Base-by-base conservation (phyloP, 2,888 invertebrate species). In the Acrobasis repandana region DNA sequence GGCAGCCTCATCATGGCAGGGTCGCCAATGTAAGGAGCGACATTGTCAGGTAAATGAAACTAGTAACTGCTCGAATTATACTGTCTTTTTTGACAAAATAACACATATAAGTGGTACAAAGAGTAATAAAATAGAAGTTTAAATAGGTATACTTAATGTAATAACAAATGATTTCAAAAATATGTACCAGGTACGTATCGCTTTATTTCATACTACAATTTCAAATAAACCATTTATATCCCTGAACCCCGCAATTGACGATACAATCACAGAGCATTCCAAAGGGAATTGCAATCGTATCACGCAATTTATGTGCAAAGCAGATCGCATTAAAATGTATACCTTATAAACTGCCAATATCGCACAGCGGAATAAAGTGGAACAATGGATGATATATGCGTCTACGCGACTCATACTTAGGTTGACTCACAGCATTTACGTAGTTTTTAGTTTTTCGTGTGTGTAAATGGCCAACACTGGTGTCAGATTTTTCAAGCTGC, bases 281-380 rank as follows among this genome's bases (percentile, higher is more conserved):
- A 18, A 38, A 54, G 16, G 54, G 54, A 38, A 54, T 57, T 57
- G 57, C 57, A 59, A 28, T 59, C 38, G 51, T 28, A 36, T 28
- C 43, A 36, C 28, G 36, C 72, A 74, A 77, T 79, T 66, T 66
- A 68, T 66, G 64, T 68, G 66, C 60, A 62, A 66, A 68, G 52
- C 58, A 64, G 62, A 51, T 46, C 47, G 20, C 65, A 66, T 68
- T 64, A 66, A 64, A 65, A 65, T 66, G 49, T 63, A 65, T 78
- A 71, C 67, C 70, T 61, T 28, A 60, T 56, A 51, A 59, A 59
- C 28, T 59, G 51, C 18, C 59, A 51, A 51, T 57, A 48, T 48
- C 48, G 34, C 47, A 14, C n/a, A 57, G 4, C 33, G 33, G 57
- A 48, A 57, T 28, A 18, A 57, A 57, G 20, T 46, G 34, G 57